Conservation (phyloP, 2,797 vertebrate species). For the Darevskia mixta region DNA sequence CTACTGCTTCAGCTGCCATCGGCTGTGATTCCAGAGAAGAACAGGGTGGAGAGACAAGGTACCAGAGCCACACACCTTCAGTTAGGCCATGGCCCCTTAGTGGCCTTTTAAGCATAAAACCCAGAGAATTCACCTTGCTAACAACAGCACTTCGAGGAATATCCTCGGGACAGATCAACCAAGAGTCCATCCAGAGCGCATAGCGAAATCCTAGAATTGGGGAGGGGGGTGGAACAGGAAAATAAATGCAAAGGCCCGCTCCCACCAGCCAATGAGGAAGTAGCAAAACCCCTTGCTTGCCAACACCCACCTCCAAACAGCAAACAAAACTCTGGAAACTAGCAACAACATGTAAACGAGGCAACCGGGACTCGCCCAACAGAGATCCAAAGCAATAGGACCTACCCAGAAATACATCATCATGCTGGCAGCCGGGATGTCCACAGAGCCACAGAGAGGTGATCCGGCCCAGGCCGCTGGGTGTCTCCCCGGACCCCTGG, state of each 20-base stretch:
- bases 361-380: not conserved
- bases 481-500: slow-evolving; percentile 12
- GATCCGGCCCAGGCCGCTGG: not conserved
- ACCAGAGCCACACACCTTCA: not conserved
- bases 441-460: not conserved
- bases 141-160: not conserved
- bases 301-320: not conserved
- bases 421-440: slow-evolving; percentile 30
- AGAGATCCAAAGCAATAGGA: not conserved
- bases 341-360: not conserved
- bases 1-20: not conserved
- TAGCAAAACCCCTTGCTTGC: not conserved
- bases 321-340: not conserved
- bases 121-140: not conserved
- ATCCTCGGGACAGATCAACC: not conserved
- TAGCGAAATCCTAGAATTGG: no score
- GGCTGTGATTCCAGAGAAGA: not conserved
- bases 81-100: not conserved
- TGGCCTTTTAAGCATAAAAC: not conserved
- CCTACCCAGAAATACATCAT: slow-evolving; percentile 73
- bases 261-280: not conserved
- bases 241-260: not conserved
- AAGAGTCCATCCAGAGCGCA: not conserved
- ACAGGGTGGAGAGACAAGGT: not conserved
- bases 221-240: not conserved